These are phyloP conservation scores for Megalonaias nervosa DNA, from an alignment of 1,140 invertebrate genomes.

Conservation along the genomic window DNA sequence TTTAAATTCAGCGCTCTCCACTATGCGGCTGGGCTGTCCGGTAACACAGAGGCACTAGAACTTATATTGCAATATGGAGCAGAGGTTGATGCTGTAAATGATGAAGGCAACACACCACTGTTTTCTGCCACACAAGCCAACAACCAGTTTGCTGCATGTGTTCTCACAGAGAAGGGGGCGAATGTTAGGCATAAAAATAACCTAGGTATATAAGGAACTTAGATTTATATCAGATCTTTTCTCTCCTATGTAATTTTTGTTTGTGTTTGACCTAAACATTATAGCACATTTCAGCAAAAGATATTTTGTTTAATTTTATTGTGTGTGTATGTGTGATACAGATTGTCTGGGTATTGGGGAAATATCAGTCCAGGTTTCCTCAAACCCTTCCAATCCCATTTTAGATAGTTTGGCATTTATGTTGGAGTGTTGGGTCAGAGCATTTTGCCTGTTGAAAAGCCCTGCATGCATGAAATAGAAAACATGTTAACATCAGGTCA, in stretches of 20 bases:
- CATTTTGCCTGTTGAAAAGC: too few species aligned
- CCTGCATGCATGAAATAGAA: too few species aligned
- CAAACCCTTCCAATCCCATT: too few species aligned
- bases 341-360: too few species aligned
- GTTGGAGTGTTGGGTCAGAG: too few species aligned
- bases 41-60: slow-evolving; percentile 61
- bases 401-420: too few species aligned
- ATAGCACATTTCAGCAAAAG: too few species aligned
- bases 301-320: too few species aligned
- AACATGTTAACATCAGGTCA: too few species aligned
- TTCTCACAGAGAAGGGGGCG: slow-evolving; percentile 61
- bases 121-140: slow-evolving; percentile 66
- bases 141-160: slow-evolving; percentile 64
- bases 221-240: background rate
- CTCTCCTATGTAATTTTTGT: background rate
- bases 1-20: slow-evolving; percentile 56
- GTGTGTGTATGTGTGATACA: too few species aligned
- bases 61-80: slow-evolving; percentile 59
- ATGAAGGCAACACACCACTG: slow-evolving; percentile 62
- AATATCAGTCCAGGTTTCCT: too few species aligned
- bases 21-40: slow-evolving; percentile 61
- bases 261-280: too few species aligned
- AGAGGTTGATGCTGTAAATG: slow-evolving; percentile 61
- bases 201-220: slow-evolving; percentile 47
- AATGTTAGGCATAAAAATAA: slow-evolving; percentile 64